These are phyloP conservation scores for Nycticorax nycticorax DNA, from an alignment of 2,113 vertebrate genomes.

Conservation along the genomic window DNA sequence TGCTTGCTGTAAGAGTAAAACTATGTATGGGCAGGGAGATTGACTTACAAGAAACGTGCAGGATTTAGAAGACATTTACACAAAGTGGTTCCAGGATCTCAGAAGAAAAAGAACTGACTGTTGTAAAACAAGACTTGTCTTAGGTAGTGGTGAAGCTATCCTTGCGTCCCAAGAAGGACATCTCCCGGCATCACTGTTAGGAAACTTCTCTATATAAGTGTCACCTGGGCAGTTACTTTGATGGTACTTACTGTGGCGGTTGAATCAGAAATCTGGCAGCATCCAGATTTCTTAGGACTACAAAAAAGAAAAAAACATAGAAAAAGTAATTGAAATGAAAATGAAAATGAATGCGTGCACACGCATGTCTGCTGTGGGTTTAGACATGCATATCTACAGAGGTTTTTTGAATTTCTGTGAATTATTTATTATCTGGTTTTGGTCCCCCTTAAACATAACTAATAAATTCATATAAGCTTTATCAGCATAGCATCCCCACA, in stretches of 20 bases:
- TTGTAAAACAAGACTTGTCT: not conserved
- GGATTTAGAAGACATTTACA: not conserved
- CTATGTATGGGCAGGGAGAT: not conserved
- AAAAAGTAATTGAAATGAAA: not conserved
- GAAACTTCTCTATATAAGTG: not conserved
- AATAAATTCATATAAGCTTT: not conserved
- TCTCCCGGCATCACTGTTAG: rapidly evolving
- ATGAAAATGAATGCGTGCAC: not conserved
- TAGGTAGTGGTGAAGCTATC: not conserved
- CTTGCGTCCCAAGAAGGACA: rapidly evolving
- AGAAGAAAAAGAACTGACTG: not conserved
- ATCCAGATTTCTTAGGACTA: not conserved
- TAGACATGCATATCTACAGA: not conserved
- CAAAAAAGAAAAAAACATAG: too few species aligned
- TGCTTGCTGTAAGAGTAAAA: not conserved
- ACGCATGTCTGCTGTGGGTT: rapidly evolving
- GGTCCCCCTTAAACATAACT: not conserved
- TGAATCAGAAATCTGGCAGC: not conserved
- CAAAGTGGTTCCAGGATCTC: not conserved
- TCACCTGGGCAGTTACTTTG: not conserved
- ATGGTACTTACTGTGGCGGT: not conserved
- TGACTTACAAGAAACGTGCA: not conserved
- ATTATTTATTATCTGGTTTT: not conserved
- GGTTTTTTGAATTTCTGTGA: too few species aligned
- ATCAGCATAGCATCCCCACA: rapidly evolving